These are phyloP conservation scores for Dascillus cervinus DNA, from an alignment of 2,888 invertebrate genomes.

Conservation along the genomic window DNA sequence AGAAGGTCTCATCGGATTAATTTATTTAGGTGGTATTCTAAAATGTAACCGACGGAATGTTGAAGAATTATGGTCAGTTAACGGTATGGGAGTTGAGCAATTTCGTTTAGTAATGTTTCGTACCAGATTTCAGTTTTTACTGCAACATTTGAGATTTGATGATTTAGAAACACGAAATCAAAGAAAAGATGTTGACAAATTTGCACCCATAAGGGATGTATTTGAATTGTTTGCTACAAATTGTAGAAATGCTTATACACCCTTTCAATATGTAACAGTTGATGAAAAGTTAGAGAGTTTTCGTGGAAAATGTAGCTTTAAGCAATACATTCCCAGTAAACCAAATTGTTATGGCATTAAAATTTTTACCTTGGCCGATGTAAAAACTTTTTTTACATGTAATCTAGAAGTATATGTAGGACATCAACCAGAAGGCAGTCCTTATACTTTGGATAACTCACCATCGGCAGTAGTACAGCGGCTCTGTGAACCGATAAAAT, in stretches of 20 bases:
- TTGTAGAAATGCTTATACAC: constrained; percentile 16
- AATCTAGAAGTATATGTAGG: constrained; percentile 24
- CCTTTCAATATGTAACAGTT: constrained; percentile 12
- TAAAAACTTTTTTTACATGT: constrained; percentile 21
- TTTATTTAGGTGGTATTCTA: constrained; percentile 3
- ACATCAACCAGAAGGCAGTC: constrained; percentile 22
- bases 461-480: constrained; percentile 11
- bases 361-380: constrained; percentile 12
- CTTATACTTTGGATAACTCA: constrained; percentile 16
- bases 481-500: constrained; percentile 13
- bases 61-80: constrained; percentile 1
- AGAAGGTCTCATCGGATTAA: constrained; percentile 2
- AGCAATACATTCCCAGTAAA: constrained; percentile 16
- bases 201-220: constrained; percentile 12
- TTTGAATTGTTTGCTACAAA: constrained; percentile 19
- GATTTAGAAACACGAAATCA: constrained; percentile 9
- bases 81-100: not conserved
- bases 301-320: constrained; percentile 13
- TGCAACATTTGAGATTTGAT: constrained; percentile 13
- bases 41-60: constrained; percentile 2
- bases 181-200: constrained; percentile 5
- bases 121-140: constrained; percentile 1
- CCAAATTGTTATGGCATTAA: constrained; percentile 14
- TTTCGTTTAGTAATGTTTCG: not conserved
- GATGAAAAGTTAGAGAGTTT: constrained; percentile 18